phyloP scores from a whole-genome alignment of 2,888 invertebrate species.

The Pseudococcus longispinus region DNA sequence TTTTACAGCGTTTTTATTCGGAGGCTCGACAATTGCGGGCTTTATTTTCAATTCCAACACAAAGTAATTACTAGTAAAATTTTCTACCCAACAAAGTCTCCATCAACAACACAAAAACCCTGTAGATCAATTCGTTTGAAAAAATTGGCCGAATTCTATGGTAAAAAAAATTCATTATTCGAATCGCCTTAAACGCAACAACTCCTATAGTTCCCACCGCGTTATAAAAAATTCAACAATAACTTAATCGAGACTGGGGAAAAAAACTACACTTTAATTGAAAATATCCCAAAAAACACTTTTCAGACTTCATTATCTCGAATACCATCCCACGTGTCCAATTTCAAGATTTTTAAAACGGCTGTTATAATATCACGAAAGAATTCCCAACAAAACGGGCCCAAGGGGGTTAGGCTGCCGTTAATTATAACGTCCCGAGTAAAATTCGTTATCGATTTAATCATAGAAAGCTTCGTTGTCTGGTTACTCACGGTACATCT shows the following conservation, averaged over 20 bases:
- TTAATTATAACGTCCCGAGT: background rate
- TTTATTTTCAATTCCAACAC: background rate
- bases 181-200: background rate
- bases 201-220: background rate
- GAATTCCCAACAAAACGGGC: background rate
- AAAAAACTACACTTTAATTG: background rate
- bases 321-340: background rate
- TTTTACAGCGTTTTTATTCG: background rate
- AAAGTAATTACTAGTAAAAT: background rate
- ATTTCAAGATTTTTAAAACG: background rate
- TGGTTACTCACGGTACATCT: background rate
- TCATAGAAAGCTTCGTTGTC: background rate
- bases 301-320: background rate
- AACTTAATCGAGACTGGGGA: background rate
- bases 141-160: background rate
- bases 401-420: background rate
- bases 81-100: background rate
- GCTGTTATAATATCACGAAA: background rate
- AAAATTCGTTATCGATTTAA: conserved; percentile 33
- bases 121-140: background rate
- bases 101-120: background rate
- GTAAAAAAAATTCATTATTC: background rate
- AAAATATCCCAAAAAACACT: background rate
- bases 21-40: background rate
- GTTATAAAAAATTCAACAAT: background rate